Percentiles rank a stretch among this genome's conserved stretches.
phyloP scores from a whole-genome alignment of 2,888 invertebrate genomes.

The Aspidiotus destructor region DNA sequence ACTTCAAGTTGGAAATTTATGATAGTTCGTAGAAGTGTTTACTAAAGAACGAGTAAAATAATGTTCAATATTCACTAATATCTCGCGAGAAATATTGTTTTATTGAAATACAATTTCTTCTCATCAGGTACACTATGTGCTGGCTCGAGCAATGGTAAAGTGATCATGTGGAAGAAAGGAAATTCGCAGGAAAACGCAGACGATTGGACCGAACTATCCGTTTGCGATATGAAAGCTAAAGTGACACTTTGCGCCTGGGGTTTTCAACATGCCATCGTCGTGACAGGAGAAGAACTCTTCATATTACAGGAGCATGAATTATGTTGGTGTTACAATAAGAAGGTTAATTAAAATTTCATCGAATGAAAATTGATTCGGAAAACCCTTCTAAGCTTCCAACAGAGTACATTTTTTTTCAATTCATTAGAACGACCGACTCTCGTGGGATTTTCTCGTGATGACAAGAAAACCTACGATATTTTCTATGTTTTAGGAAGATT shows the following conservation, averaged over 20 bases:
- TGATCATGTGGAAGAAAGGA: conserved; percentile 70
- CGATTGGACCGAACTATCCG: conserved; percentile 67
- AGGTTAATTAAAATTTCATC: conserved; percentile 5
- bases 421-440: no score
- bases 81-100: no score
- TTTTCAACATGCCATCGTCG: conserved; percentile 63
- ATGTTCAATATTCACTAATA: neutral
- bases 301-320: conserved; percentile 51
- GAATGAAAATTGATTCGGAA: neutral
- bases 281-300: conserved; percentile 53
- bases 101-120: neutral
- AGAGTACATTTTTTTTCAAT: neutral
- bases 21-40: no score
- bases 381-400: neutral
- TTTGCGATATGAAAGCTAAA: conserved; percentile 44
- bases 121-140: conserved; percentile 64
- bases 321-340: conserved; percentile 36
- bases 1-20: no score
- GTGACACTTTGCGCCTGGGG: conserved; percentile 54
- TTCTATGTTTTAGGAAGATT: no score
- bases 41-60: no score
- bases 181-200: conserved; percentile 42
- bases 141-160: conserved; percentile 79
- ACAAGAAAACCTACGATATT: no score
- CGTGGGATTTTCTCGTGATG: no score